Percentiles rank a stretch among this genome's conserved stretches.
phyloP scores from a whole-genome alignment of 2,888 invertebrate species.

The Callinectes sapidus region DNA sequence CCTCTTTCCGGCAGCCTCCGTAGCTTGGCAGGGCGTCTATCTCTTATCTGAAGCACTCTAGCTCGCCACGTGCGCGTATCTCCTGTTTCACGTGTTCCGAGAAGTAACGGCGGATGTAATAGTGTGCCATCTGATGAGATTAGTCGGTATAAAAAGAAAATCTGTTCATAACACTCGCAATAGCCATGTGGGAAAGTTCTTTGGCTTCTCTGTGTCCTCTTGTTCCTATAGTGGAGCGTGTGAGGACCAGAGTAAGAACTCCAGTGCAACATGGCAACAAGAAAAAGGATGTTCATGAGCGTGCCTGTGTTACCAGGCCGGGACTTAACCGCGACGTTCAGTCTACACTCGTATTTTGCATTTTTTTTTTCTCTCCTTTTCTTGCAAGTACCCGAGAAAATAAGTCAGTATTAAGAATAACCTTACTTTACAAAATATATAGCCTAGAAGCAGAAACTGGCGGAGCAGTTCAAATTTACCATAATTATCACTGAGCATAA shows the following conservation, averaged over 20 bases:
- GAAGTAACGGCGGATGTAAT: background rate
- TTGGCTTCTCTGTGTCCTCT: background rate
- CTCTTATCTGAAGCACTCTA: background rate
- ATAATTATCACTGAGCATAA: constrained; percentile 15
- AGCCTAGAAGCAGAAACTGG: background rate
- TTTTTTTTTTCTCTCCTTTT: background rate
- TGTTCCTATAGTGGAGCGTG: background rate
- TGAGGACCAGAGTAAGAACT: background rate
- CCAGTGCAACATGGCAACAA: background rate
- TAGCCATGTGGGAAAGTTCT: background rate
- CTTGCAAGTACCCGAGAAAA: background rate
- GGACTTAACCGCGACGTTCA: background rate
- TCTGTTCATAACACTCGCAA: background rate
- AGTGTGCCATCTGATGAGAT: background rate
- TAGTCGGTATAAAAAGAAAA: background rate
- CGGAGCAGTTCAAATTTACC: background rate
- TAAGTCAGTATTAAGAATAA: background rate
- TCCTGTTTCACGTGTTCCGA: background rate
- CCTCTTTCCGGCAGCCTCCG: constrained; percentile 34
- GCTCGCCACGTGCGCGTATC: background rate
- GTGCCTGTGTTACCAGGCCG: background rate
- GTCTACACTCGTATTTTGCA: background rate
- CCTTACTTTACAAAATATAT: background rate
- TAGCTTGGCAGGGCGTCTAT: constrained; percentile 11
- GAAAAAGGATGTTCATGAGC: constrained; percentile 18